Evolutionary conservation across 2,797 vertebrate genomes (phyloP).

Genomic region (Lagodon rhomboides): DNA sequence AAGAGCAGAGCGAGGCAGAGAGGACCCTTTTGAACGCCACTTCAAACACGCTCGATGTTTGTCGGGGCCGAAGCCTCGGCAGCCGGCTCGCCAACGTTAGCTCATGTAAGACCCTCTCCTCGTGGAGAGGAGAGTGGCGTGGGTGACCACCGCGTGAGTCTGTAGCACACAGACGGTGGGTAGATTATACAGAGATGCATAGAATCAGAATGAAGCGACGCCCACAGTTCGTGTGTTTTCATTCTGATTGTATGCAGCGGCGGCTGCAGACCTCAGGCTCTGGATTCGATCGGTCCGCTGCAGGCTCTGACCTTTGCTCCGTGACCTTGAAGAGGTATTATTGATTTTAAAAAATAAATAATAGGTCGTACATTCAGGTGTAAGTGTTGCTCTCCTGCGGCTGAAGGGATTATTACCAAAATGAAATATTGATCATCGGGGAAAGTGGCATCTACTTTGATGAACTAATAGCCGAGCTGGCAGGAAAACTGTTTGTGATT

Average conservation of each 20-base stretch:
- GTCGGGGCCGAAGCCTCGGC: not conserved
- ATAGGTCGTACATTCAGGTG: constrained; percentile 49
- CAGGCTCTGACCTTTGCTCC: constrained; percentile 41
- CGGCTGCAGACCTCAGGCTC: constrained; percentile 47
- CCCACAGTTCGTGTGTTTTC: constrained; percentile 21
- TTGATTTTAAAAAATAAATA: constrained; percentile 12
- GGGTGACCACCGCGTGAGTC: constrained; percentile 34
- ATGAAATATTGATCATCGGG: constrained; percentile 3
- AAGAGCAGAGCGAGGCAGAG: constrained; percentile 31
- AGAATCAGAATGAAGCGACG: constrained; percentile 35
- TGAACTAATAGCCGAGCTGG: not conserved
- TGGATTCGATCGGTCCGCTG: constrained; percentile 24
- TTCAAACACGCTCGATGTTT: constrained; percentile 47
- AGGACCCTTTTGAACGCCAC: constrained; percentile 52
- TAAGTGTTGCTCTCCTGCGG: not conserved
- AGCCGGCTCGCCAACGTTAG: constrained; percentile 50
- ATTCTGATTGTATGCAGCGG: constrained; percentile 37
- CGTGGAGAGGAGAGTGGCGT: constrained; percentile 34
- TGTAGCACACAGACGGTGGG: constrained; percentile 45
- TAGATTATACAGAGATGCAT: constrained; percentile 40
- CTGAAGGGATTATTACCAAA: constrained; percentile 6
- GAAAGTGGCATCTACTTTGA: not conserved
- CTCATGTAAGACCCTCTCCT: constrained; percentile 52
- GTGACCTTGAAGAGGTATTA: constrained; percentile 10
- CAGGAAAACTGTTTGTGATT: constrained; percentile 6